Conservation (phyloP, 2,113 vertebrate species). For the Jaculus jaculus region DNA sequence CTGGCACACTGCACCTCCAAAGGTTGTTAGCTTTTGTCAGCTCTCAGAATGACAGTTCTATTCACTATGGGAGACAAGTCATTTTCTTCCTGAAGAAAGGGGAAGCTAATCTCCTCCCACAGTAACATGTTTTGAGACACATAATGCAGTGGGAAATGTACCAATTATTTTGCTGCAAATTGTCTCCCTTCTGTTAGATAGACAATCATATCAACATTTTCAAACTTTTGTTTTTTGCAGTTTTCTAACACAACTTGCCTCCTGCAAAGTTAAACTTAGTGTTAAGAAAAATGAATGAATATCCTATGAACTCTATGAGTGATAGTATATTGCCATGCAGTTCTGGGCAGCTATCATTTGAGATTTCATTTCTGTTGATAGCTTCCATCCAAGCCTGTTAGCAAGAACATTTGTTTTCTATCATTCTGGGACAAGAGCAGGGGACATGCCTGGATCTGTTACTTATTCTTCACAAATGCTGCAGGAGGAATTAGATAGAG, state of each 20-base stretch:
- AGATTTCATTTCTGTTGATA: conserved; percentile 64
- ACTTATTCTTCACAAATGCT: conserved; percentile 40
- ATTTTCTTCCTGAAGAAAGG: conserved; percentile 84
- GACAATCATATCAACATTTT: conserved; percentile 84
- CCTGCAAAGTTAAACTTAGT: conserved; percentile 71
- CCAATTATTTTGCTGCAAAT: conserved; percentile 85
- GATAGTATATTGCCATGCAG: background rate
- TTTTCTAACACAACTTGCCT: conserved; percentile 73
- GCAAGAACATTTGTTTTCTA: conserved; percentile 46
- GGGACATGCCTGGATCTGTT: background rate
- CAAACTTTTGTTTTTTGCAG: background rate
- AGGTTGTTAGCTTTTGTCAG: conserved; percentile 87
- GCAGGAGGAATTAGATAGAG: conserved; percentile 33
- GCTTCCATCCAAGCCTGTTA: conserved; percentile 38
- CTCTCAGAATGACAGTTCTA: conserved; percentile 84
- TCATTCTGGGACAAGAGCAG: conserved; percentile 21
- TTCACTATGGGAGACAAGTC: conserved; percentile 85
- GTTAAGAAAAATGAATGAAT: conserved; percentile 64
- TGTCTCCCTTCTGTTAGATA: conserved; percentile 81
- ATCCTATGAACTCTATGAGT: conserved; percentile 6
- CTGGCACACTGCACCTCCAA: conserved; percentile 79
- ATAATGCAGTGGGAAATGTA: conserved; percentile 84
- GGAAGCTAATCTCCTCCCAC: conserved; percentile 86
- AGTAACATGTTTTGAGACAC: conserved; percentile 85
- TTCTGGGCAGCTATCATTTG: conserved; percentile 63